Percentiles rank a stretch among this genome's conserved stretches.
These are phyloP conservation scores for Rissa tridactyla DNA, from an alignment of 2,113 vertebrate species.

Conservation along the genomic window DNA sequence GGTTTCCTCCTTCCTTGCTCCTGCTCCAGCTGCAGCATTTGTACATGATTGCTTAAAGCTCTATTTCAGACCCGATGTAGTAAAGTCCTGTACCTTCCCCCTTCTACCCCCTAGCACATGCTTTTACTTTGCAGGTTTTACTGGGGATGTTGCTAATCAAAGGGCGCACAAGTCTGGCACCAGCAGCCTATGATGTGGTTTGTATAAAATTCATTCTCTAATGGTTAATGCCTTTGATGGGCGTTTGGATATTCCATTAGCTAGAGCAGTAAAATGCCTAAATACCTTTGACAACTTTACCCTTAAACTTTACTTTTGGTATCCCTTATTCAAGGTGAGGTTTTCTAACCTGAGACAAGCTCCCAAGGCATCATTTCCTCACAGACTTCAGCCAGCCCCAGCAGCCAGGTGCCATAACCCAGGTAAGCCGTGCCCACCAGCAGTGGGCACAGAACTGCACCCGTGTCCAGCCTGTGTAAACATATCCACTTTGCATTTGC, in stretches of 20 bases:
- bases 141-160: background rate
- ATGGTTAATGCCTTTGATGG: background rate
- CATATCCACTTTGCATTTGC: background rate
- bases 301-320: background rate
- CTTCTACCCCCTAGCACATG: background rate
- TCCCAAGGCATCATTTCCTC: background rate
- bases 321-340: background rate
- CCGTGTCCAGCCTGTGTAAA: background rate
- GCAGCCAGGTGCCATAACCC: accelerated
- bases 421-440: background rate
- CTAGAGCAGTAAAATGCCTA: background rate
- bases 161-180: background rate
- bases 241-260: background rate
- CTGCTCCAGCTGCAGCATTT: background rate
- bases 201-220: background rate
- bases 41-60: background rate
- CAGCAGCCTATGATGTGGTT: background rate
- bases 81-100: background rate
- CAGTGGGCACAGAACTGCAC: background rate
- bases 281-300: background rate
- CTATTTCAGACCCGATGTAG: background rate
- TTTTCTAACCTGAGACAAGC: background rate
- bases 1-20: background rate
- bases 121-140: background rate
- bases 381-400: background rate